Evolutionary conservation across 2,888 invertebrate species (phyloP), one percentile per base, ranked within the genome.

Genomic region (Oscheius sp.): DNA sequence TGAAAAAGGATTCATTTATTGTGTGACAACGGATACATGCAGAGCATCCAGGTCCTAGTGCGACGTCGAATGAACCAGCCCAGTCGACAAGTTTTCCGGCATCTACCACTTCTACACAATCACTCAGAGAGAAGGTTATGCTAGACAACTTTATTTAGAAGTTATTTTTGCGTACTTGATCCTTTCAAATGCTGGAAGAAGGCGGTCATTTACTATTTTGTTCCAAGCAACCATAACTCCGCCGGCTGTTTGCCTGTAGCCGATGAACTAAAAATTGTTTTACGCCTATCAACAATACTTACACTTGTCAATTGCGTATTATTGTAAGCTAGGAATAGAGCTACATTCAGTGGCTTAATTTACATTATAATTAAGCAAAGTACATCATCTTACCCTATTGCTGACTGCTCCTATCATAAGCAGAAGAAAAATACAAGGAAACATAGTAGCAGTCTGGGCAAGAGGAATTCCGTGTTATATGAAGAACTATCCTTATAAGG

Each of bases 21-120:
- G 61, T 3, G n/a, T 3, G 35, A 35, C 5, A 6, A 9, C 5
- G 35, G 5, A 35, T 68, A 80, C 82, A 75, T 71, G 75, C 23
- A 45, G 76, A 72, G 55, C 82, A 82, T 0, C 78, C 71, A 9
- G 82, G 82, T 53, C 82, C 82, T 6, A 82, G 52, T 6, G 81
- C 72, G 3, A 82, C 79, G 43, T 82, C 76, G 12, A 74, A 73
- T 12, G 74, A 23, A 6, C 23, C 18, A 1, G 77, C 68, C 6
- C 68, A 69, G 21, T 81, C 75, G 25, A 81, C 73, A 0, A 82
- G 55, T 0, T 73, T 66, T 2, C 77, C 77, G 7, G 76, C 69
- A 12, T 79, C 75, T 18, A 56, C 29, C 9, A 76, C 68, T 52
- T 79, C 80, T 12, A 69, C 46, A 46, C 82, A 82, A 43, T 82